Evolutionary conservation across 2,888 invertebrate species (phyloP), one percentile per base, ranked within the genome.

Genomic region (Metellina segmentata): DNA sequence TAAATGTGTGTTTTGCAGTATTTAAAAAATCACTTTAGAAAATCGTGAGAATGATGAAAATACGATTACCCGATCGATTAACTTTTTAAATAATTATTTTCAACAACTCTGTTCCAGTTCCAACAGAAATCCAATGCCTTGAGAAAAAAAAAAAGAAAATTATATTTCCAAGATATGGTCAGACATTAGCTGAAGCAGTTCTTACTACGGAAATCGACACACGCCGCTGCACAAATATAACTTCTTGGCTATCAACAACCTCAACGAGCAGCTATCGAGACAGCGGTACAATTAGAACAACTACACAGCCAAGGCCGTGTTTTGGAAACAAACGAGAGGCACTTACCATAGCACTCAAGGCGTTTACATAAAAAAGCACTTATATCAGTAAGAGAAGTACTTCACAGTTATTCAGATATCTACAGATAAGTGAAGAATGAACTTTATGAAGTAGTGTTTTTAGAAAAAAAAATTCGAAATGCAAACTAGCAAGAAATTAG

Each of bases 271-370:
- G 74, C 34, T 34, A 85, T 85, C 85, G 48, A 85, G 71, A 49
- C 79, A 79, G 20, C 74, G 61, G 51, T 34, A 61, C 34, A 75
- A 74, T 75, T 51, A 16, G 61, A 20, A 81, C 53, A 34, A 75
- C 34, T 48, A 13, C 52, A 49, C n/a, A 85, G n/a, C 85, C 85
- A 85, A 85, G 85, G 85, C 49, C 85, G 52, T 61, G 75, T 85
- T 75, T n/a, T 74, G 11, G 75, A 85, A 85, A 85, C 85, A 85
- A 69, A 72, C 61, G n/a, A 61, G 19, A 53, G n/a, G 61, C 85
- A 61, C 74, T 85, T 53, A 48, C 5, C 61, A 34, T 20, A 16
- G 61, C 74, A 75, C 74, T 74, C 34, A 11, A 75, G 34, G 61
- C 49, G 61, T 61, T 53, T 85, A 75, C n/a, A 75, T n/a, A 52